Base-by-base conservation (phyloP, 1,140 invertebrate genomes). In the Forficula auricularia region DNA sequence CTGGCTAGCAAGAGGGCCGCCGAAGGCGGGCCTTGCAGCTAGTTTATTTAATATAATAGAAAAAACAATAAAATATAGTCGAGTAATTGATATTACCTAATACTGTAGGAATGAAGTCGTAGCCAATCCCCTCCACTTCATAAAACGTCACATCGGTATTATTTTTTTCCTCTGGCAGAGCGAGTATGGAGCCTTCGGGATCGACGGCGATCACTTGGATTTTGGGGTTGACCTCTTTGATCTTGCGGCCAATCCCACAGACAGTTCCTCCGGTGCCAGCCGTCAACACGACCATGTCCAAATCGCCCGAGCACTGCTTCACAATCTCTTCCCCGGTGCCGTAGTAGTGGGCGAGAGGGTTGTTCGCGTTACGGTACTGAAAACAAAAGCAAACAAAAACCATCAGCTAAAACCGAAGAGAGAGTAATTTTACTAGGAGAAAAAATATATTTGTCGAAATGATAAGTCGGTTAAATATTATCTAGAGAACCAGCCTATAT, bases 61-160 rank as follows among this genome's bases (percentile, higher is more conserved):
- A n/a, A n/a, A n/a, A n/a, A n/a, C n/a, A n/a, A n/a, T n/a, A n/a
- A n/a, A n/a, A n/a, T n/a, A n/a, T n/a, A n/a, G n/a, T n/a, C n/a
- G n/a, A n/a, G n/a, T n/a, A n/a, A n/a, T n/a, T n/a, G n/a, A n/a
- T 31, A 42, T 41, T 49, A 61, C 79, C 78, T 40, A 94, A 64
- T 1, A 95, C 86, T 2, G 84, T 86, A 8, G 95, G 95, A 34
- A 95, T 65, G 60, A 98, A 99, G 63, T 99, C 95, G 61, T 98
- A 98, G 3, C 84, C 79, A 50, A 79, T 77, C 7, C 80, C 80
- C 57, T 83, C 80, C 3, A 83, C 82, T 63, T 95, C 88, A 57
- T 94, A 95, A 43, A 73, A 76, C 1, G 62, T 58, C 1, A 72
- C 58, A 49, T 79, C 70, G n/a, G 62, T 56, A 19, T 66, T 64